phyloP scores from a whole-genome alignment of 2,113 vertebrate species.

The Anser brachyrhynchus region DNA sequence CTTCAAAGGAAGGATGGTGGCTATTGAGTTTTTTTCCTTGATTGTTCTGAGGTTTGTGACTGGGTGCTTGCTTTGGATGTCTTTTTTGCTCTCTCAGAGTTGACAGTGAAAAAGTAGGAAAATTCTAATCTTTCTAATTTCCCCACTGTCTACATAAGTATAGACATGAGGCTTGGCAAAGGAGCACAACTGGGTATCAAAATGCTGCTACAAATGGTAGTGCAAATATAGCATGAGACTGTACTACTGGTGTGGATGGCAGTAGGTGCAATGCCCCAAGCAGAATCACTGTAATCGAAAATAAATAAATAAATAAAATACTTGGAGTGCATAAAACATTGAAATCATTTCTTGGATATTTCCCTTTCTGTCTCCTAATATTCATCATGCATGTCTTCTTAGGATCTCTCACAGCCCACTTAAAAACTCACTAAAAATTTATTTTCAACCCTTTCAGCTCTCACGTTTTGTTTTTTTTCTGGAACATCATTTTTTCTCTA shows the following conservation, averaged over 20 bases:
- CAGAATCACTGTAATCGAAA: background rate
- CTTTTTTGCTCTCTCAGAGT: background rate
- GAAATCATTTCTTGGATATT: background rate
- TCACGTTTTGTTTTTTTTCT: background rate
- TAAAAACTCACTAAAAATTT: background rate
- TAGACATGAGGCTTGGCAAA: background rate
- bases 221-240: background rate
- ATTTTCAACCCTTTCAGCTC: background rate
- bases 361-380: background rate
- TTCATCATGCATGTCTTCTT: background rate
- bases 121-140: background rate
- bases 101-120: background rate
- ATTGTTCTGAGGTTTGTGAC: background rate
- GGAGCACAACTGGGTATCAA: background rate
- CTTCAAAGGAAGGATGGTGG: background rate
- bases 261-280: background rate
- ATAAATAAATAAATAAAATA: background rate
- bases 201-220: background rate
- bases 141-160: background rate
- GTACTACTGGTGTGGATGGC: background rate
- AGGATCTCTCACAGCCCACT: background rate
- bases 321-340: background rate
- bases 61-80: background rate
- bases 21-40: background rate
- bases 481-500: background rate